Evolutionary conservation across 23 tunicate genomes (phyloP), one percentile per base, ranked within the genome.

Genomic region (Aplidium turbinatum): DNA sequence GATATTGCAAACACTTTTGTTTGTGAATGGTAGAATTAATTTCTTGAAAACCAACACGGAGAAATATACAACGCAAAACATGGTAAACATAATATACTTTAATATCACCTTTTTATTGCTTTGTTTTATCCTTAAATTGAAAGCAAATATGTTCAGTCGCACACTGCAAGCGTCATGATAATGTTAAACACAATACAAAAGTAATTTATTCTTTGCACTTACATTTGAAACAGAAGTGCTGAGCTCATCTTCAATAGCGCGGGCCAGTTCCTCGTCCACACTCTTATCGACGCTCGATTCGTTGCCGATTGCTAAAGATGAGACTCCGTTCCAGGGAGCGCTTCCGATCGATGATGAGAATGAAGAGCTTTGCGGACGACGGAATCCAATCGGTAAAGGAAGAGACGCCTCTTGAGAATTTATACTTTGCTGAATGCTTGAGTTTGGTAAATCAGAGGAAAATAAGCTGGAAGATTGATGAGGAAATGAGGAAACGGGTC

Each of bases 371-470:
- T 72, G 78, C 22, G 87, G 86, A 46, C 85, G 67, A 6, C 86
- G 83, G 50, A 45, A 88, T 4, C 96, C 96, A 35, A 88, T 81
- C 1, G 96, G 96, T 0, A 78, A 53, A 7, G 86, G 86, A 33
- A 70, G 50, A 39, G 66, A 25, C 21, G 16, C 18, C 11, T 81
- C 79, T 11, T 58, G 63, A 7, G 5, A 31, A 21, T 42, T 30
- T 13, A 35, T 57, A 6, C 7, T 26, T 33, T 66, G 75, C 38
- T 31, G 26, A 21, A 38, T 45, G 16, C 35, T 47, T 25, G 77
- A 51, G 21, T 30, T 51, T 22, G 33, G 39, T 21, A 38, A 28
- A 48, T 81, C 79, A 19, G 60, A 21, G 19, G 77, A 30, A 70
- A 80, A 80, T 18, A 80, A 31, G 42, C 77, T 68, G 1, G 84